These are phyloP conservation scores for Maniola jurtina DNA, from an alignment of 1,140 invertebrate genomes.

Conservation along the genomic window DNA sequence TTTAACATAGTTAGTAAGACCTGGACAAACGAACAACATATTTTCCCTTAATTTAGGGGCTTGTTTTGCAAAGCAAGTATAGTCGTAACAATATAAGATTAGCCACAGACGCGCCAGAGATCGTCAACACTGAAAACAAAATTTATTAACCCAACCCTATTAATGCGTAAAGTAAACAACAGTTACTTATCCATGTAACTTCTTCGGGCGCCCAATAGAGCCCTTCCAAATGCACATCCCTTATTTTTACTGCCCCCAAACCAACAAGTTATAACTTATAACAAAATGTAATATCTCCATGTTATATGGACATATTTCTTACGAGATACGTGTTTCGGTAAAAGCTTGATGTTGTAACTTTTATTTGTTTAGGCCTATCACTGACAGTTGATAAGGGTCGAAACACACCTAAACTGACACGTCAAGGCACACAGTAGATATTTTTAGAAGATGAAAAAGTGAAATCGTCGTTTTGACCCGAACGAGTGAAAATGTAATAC, in stretches of 20 bases:
- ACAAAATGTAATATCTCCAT: constrained; percentile 10
- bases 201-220: not conserved
- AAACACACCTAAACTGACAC: too few relatives aligned
- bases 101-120: too few relatives aligned
- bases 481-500: too few relatives aligned
- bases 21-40: too few relatives aligned
- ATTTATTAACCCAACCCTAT: not conserved
- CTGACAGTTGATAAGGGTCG: too few relatives aligned
- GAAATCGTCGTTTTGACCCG: too few relatives aligned
- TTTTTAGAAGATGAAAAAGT: too few relatives aligned
- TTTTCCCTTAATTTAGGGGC: too few relatives aligned
- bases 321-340: constrained; percentile 8
- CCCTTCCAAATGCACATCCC: constrained; percentile 3
- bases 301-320: constrained; percentile 14
- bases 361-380: not conserved
- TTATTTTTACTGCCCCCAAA: constrained; percentile 7
- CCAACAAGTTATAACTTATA: constrained; percentile 1
- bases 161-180: not conserved
- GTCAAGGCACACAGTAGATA: too few relatives aligned
- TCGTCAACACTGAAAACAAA: not conserved
- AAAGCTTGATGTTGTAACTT: constrained; percentile 2
- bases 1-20: too few relatives aligned
- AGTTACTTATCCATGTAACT: not conserved
- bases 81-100: too few relatives aligned
- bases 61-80: too few relatives aligned